These are phyloP conservation scores for Catalaphyllia jardinei DNA, from an alignment of 64 coral and sea anemone species.

Conservation along the genomic window DNA sequence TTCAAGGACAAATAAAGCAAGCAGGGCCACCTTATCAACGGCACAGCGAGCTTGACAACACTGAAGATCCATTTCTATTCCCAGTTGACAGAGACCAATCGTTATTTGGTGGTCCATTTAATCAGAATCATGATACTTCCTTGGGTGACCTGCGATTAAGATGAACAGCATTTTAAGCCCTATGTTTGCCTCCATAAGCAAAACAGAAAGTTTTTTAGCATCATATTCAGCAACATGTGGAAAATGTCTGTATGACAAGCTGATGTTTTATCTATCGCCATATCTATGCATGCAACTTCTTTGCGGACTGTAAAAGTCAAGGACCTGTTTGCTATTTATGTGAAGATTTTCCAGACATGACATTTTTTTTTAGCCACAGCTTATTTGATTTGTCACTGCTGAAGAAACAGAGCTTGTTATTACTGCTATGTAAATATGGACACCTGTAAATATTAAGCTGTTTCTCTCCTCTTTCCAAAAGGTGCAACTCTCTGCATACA, in stretches of 20 bases:
- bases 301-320: too few relatives aligned
- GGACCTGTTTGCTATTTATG: too few relatives aligned
- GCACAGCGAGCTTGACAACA: constrained; percentile 63
- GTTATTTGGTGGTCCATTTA: constrained; percentile 75
- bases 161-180: background rate
- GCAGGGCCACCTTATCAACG: constrained; percentile 47
- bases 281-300: too few relatives aligned
- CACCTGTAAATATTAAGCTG: background rate
- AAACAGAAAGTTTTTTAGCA: background rate
- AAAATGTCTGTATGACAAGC: too few relatives aligned
- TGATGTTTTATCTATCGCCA: too few relatives aligned
- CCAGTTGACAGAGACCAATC: constrained; percentile 79
- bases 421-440: background rate
- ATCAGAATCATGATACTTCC: constrained; percentile 78
- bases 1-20: constrained; percentile 74
- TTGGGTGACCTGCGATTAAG: constrained; percentile 79
- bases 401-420: background rate
- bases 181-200: background rate
- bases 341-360: too few relatives aligned
- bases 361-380: background rate
- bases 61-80: constrained; percentile 84
- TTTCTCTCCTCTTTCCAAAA: background rate
- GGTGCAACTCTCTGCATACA: background rate
- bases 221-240: background rate
- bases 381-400: background rate